phyloP scores from a whole-genome alignment of 2,797 vertebrate species.

The Sebastes cheni region DNA sequence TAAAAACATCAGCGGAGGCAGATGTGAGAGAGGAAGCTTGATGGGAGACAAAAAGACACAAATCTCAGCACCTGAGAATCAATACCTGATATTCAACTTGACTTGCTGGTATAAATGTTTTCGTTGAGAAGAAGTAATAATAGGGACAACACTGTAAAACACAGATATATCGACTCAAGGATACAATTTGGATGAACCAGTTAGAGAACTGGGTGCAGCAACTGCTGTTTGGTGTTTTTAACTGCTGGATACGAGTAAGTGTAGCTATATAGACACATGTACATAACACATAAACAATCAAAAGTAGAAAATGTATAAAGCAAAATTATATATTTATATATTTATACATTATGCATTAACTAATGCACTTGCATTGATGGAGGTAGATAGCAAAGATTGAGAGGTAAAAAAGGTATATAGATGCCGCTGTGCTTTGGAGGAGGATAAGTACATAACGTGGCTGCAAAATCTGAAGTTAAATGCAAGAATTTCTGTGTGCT shows the following conservation, averaged over 20 bases:
- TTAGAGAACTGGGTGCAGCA: conserved; percentile 2
- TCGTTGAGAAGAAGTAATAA: conserved; percentile 10
- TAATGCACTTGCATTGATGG: conserved; percentile 73
- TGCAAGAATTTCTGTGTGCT: conserved; percentile 63
- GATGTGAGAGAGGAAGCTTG: not conserved
- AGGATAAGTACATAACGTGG: conserved; percentile 54
- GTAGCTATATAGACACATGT: conserved; percentile 55
- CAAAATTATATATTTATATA: conserved; percentile 78
- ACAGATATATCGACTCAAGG: conserved; percentile 30
- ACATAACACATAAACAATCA: conserved; percentile 63
- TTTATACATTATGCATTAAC: conserved; percentile 76
- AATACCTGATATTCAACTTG: conserved; percentile 47
- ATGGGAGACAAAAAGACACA: conserved; percentile 32
- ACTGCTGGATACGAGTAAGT: conserved; percentile 47
- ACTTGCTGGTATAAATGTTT: conserved; percentile 27
- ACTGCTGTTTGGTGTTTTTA: conserved; percentile 33
- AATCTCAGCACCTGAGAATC: conserved; percentile 59
- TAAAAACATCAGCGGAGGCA: conserved; percentile 17
- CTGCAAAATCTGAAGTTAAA: conserved; percentile 50
- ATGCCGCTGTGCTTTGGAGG: conserved; percentile 72
- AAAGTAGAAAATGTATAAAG: conserved; percentile 81
- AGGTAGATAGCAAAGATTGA: conserved; percentile 81
- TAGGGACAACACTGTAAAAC: conserved; percentile 19
- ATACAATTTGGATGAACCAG: conserved; percentile 32
- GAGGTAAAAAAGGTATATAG: conserved; percentile 72